These are phyloP conservation scores for Leptopilina syphax DNA, from an alignment of 2,888 invertebrate genomes.

Conservation along the genomic window DNA sequence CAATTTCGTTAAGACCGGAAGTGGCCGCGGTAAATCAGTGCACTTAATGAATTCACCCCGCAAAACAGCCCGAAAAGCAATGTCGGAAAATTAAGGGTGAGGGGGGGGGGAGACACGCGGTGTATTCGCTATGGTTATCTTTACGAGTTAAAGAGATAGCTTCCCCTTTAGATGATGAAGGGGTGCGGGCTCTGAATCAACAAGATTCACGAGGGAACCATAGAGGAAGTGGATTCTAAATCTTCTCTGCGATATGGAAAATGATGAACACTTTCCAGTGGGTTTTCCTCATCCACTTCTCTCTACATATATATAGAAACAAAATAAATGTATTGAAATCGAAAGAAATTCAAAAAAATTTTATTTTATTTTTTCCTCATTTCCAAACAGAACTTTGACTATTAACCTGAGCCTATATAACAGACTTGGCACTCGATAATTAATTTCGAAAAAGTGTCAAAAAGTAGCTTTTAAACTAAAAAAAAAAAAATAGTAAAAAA, in stretches of 20 bases:
- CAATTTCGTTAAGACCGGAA: slow-evolving; percentile 73
- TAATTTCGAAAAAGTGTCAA: no score
- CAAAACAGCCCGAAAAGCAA: background rate
- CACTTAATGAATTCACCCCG: slow-evolving; percentile 72
- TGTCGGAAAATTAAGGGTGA: slow-evolving; percentile 28
- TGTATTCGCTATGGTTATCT: slow-evolving; percentile 67
- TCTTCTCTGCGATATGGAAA: slow-evolving; percentile 58
- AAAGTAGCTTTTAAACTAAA: no score
- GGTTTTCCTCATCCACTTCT: no score
- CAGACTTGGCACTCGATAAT: no score
- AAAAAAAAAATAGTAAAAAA: no score
- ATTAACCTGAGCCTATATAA: no score
- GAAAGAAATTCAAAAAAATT: no score
- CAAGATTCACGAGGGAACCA: slow-evolving; percentile 52
- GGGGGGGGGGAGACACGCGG: slow-evolving; percentile 56
- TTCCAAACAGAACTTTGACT: no score
- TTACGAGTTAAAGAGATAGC: slow-evolving; percentile 72
- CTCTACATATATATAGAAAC: no score
- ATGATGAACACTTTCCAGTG: background rate
- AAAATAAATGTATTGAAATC: no score
- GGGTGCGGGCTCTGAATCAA: slow-evolving; percentile 47
- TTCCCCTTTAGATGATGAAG: slow-evolving; percentile 47
- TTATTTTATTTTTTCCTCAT: no score
- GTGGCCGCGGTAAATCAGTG: slow-evolving; percentile 71
- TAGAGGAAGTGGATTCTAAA: slow-evolving; percentile 70